Conservation (phyloP, 92 coral and sea anemone species). For the Palythoa heliodiscus region DNA sequence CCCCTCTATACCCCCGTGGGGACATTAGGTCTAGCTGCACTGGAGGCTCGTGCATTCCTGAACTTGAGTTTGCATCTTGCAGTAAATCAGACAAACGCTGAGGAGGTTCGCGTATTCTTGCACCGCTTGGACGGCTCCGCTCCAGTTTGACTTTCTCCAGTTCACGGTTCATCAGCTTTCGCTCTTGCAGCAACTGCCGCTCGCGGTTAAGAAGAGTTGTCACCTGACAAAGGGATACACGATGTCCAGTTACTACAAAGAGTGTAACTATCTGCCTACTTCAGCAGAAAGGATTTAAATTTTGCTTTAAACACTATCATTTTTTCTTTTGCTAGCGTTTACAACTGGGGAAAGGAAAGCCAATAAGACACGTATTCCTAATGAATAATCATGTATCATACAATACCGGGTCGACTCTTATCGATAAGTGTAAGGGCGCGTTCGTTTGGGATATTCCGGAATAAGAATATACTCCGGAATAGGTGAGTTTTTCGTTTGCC, state of each 20-base stretch:
- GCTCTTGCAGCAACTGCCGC: conserved; percentile 88
- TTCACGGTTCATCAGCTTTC: conserved; percentile 84
- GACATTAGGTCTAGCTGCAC: conserved; percentile 90
- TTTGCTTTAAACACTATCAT: too few species aligned
- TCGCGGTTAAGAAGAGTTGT: conserved; percentile 91
- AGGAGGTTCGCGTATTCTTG: conserved; percentile 77
- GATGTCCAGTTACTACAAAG: not conserved
- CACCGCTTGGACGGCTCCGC: conserved; percentile 79
- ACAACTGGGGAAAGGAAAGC: too few species aligned
- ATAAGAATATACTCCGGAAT: too few species aligned
- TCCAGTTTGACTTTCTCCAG: conserved; percentile 86
- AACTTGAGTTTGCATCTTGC: conserved; percentile 61
- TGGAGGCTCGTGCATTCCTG: conserved; percentile 70
- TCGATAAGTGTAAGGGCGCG: too few species aligned
- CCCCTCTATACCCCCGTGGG: conserved; percentile 76
- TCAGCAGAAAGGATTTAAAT: too few species aligned
- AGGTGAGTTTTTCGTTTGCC: too few species aligned
- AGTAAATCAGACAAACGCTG: conserved; percentile 83
- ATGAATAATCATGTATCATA: too few species aligned
- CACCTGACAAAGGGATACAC: conserved; percentile 57
- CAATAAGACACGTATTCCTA: too few species aligned
- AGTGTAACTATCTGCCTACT: not conserved
- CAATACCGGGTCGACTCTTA: too few species aligned
- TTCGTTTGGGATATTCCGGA: too few species aligned
- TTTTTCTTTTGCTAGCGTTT: too few species aligned